Evolutionary conservation across 2,888 invertebrate genomes (phyloP), one percentile per base, ranked within the genome.

Genomic region (Elegia similella): DNA sequence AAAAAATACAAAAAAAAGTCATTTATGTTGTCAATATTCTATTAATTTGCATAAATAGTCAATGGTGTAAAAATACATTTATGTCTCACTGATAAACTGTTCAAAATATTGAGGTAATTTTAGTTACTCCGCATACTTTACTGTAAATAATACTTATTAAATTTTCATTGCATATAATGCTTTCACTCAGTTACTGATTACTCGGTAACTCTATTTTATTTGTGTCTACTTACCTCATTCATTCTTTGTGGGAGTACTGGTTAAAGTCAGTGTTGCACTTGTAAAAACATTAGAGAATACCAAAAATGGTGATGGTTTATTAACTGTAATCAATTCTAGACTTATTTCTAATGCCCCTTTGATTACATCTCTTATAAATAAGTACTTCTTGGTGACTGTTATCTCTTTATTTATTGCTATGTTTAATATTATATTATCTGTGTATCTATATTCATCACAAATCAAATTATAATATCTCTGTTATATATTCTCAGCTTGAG

Each of bases 261-360:
- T 75, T 76, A 67, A 72, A 72, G 70, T 71, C 71, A 67, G 62
- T 65, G 64, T 48, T 59, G 42, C 60, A 48, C 57, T 67, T 61
- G 69, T 56, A 63, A 64, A 52, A 57, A 69, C 60, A 63, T 57
- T 59, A 59, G 54, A 57, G 32, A 58, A 66, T 66, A 66, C 67
- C 68, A 69, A 70, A 67, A 44, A 54, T 62, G 66, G 64, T 69
- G 66, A 66, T 57, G 69, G 66, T 68, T 69, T 59, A 63, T 61
- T 65, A 47, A 70, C 64, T 66, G 60, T 17, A 63, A 60, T 16
- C 52, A 16, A 38, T 47, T 46, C 12, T 47, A 38, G n/a, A 3
- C 12, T 38, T 38, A 38, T 38, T 38, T 38, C 38, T 38, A 38
- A 38, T 12, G 12, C 2, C 38, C n/a, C 38, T 12, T 38, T 38